Evolutionary conservation across 2,113 vertebrate species (phyloP).

Genomic region (Neodontobutis hainanensis): DNA sequence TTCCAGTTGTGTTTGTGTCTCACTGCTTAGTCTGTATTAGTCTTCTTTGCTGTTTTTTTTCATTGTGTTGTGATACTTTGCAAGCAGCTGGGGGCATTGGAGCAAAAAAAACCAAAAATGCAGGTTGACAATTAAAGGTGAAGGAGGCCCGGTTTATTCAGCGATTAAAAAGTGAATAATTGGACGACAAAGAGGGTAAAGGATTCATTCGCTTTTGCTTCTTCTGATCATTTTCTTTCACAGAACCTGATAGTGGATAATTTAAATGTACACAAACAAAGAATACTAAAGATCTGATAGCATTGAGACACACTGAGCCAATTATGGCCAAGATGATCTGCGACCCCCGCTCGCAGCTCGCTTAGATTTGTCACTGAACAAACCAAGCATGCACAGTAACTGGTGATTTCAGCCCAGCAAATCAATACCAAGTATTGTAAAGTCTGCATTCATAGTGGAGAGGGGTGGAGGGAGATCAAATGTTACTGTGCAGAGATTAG

Average conservation of each 20-base stretch:
- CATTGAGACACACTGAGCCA: conserved; percentile 32
- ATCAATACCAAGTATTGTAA: conserved; percentile 73
- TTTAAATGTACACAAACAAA: conserved; percentile 41
- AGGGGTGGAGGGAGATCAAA: conserved; percentile 49
- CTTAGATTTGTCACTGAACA: conserved; percentile 38
- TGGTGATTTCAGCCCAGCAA: conserved; percentile 41
- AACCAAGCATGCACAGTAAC: conserved; percentile 44
- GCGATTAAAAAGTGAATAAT: conserved; percentile 41
- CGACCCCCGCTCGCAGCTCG: conserved; percentile 16
- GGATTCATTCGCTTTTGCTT: conserved; percentile 61
- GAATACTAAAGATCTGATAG: conserved; percentile 30
- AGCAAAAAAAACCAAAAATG: conserved; percentile 34
- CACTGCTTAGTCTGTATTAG: conserved; percentile 16
- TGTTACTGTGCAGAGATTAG: conserved; percentile 71
- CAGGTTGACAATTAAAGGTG: conserved; percentile 15
- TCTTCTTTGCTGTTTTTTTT: conserved; percentile 13
- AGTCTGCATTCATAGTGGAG: conserved; percentile 56
- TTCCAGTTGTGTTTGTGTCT: conserved; percentile 12
- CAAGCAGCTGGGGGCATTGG: conserved; percentile 15
- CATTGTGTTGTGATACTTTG: conserved; percentile 3
- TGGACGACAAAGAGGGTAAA: conserved; percentile 28
- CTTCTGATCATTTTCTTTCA: conserved; percentile 29
- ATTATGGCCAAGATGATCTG: conserved; percentile 30
- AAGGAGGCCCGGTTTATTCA: conserved; percentile 35
- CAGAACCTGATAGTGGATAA: conserved; percentile 26